Evolutionary conservation across 2,113 vertebrate genomes (phyloP).

Genomic region (Brevimyrus niger): DNA sequence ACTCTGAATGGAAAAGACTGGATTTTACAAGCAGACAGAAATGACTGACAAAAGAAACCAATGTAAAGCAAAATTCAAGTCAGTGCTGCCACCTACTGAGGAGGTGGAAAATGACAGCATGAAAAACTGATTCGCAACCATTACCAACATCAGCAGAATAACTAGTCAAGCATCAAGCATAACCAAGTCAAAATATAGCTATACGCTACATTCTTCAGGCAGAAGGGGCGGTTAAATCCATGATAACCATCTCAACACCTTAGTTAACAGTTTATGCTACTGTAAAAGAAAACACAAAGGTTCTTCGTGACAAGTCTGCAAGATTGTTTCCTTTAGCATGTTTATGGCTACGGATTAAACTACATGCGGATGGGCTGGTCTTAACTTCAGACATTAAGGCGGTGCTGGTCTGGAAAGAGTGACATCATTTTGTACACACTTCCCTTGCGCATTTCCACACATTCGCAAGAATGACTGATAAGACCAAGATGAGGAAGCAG

Average conservation of each 20-base stretch:
- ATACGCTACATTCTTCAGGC: not conserved
- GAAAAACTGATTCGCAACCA: not conserved
- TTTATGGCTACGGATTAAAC: not conserved
- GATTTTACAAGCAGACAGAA: not conserved
- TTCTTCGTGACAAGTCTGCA: not conserved
- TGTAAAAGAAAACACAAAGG: not conserved
- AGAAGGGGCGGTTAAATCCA: not conserved
- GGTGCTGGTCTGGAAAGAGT: not conserved
- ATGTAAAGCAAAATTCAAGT: not conserved
- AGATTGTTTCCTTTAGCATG: not conserved
- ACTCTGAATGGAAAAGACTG: not conserved
- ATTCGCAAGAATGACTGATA: not conserved
- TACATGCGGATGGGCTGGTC: not conserved
- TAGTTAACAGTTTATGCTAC: not conserved
- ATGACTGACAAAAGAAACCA: not conserved
- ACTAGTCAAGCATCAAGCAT: not conserved
- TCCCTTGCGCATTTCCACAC: not conserved
- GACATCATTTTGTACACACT: not conserved
- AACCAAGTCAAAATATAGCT: not conserved
- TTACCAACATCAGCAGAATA: not conserved
- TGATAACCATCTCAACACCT: not conserved
- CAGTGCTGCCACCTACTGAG: slow-evolving; percentile 1
- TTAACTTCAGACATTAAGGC: not conserved
- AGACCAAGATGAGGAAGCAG: not conserved
- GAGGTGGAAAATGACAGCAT: not conserved